phyloP scores from a whole-genome alignment of 2,113 vertebrate genomes.

The Balaeniceps rex region DNA sequence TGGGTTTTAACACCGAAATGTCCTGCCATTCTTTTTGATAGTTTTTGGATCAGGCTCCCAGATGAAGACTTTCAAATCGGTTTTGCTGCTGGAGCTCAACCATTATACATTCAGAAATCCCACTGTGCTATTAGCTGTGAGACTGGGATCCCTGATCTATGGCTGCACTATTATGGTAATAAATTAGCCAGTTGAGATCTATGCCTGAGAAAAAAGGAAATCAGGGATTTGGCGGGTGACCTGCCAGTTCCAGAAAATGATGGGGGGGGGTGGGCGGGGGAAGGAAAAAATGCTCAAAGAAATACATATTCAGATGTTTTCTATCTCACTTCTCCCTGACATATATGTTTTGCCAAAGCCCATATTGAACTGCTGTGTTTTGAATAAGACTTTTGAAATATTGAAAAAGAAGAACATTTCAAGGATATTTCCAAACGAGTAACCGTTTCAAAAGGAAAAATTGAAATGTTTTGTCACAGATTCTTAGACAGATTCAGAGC shows the following conservation, averaged over 20 bases:
- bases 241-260: neutral
- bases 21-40: neutral
- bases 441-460: neutral
- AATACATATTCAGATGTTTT: neutral
- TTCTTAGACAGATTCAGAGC: slow-evolving; percentile 40
- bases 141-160: neutral
- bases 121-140: neutral
- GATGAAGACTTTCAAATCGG: neutral
- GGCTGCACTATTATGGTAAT: neutral
- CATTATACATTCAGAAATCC: neutral
- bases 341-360: neutral
- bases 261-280: rapidly evolving
- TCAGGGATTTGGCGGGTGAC: neutral
- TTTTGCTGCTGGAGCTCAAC: neutral
- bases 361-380: neutral
- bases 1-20: neutral
- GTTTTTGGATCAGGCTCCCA: neutral
- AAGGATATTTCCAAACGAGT: neutral
- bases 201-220: neutral
- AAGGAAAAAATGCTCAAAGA: neutral
- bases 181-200: neutral
- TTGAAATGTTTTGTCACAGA: neutral
- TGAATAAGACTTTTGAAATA: neutral
- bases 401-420: neutral
- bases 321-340: neutral